Conservation (phyloP, 2,797 vertebrate genomes). For the Aplochiton taeniatus region DNA sequence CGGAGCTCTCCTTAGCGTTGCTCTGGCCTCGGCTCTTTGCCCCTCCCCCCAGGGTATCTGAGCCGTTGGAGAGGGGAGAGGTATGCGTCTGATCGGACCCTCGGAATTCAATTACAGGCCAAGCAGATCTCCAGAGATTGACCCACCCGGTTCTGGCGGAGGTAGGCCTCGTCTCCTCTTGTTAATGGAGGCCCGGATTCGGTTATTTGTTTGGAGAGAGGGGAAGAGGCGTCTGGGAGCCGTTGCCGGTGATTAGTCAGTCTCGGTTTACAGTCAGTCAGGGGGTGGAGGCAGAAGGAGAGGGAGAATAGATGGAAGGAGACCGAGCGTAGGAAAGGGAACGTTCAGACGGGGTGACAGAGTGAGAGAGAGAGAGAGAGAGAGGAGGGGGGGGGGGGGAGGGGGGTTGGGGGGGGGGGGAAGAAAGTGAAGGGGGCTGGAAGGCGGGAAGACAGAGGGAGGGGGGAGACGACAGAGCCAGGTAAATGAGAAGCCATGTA, state of each 20-base stretch:
- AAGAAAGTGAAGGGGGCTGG: conserved; percentile 5
- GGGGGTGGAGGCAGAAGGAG: no score
- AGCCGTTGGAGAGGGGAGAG: conserved; percentile 39
- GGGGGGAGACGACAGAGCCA: no score
- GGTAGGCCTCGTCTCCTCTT: conserved; percentile 56
- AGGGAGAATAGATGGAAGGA: no score
- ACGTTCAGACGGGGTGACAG: conserved; percentile 2
- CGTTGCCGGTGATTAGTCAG: conserved; percentile 11
- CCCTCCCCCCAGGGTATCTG: conserved; percentile 45
- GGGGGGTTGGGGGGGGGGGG: not conserved
- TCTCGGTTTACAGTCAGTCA: no score
- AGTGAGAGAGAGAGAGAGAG: conserved; percentile 15
- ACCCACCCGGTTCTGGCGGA: conserved; percentile 32
- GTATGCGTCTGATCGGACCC: conserved; percentile 58
- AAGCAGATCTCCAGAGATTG: conserved; percentile 59
- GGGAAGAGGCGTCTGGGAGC: conserved; percentile 5
- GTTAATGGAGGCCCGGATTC: conserved; percentile 56
- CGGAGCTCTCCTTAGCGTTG: conserved; percentile 15
- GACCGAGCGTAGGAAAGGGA: no score
- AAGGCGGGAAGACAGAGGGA: conserved; percentile 5
- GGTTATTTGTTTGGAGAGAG: conserved; percentile 38
- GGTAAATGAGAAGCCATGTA: conserved; percentile 22
- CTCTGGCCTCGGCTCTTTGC: not conserved
- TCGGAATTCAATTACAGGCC: conserved; percentile 67
- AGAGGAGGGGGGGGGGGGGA: not conserved